Evolutionary conservation across 2,113 vertebrate species (phyloP), one percentile per base, ranked within the genome.

Genomic region (Seriola dumerili): DNA sequence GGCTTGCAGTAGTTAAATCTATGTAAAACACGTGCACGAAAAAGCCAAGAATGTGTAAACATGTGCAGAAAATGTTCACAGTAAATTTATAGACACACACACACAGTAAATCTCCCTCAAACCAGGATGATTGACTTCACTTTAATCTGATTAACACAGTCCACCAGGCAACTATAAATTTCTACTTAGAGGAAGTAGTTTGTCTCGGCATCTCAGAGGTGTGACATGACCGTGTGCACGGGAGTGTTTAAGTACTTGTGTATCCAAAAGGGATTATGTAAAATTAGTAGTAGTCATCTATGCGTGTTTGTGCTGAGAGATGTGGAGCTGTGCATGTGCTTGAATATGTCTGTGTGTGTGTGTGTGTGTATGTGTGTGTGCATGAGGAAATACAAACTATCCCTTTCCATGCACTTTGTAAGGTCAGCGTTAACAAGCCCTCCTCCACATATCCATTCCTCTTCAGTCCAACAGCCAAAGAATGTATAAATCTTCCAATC

Each of bases 401-500:
- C 84, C 71, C 65, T 82, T 91, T 81, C 83, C 85, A 83, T 88
- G 54, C 61, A 82, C 88, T 91, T 83, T 72, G 88, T 84, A 72
- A 86, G 91, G 91, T 92, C 88, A 91, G 81, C 19, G 85, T 80
- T 90, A 93, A 90, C 84, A 91, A 93, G 90, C 88, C 68, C 14
- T 81, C 85, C 80, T 87, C 83, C 85, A 63, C 64, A 40, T 81
- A 92, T 84, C 86, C 90, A 81, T 82, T 90, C 78, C 81, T 76
- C 76, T 83, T 87, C 67, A 65, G 77, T 58, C 68, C 17, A 72
- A 79, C 78, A 50, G 84, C 89, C 68, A 83, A 85, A 88, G 73
- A 72, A 80, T 75, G 59, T 84, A 94, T 94, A 92, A 93, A 91
- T 94, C 90, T 89, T 78, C 72, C 76, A 84, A 79, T 85, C 90